phyloP scores from a whole-genome alignment of 2,888 invertebrate species.

The Lochmaea capreae region DNA sequence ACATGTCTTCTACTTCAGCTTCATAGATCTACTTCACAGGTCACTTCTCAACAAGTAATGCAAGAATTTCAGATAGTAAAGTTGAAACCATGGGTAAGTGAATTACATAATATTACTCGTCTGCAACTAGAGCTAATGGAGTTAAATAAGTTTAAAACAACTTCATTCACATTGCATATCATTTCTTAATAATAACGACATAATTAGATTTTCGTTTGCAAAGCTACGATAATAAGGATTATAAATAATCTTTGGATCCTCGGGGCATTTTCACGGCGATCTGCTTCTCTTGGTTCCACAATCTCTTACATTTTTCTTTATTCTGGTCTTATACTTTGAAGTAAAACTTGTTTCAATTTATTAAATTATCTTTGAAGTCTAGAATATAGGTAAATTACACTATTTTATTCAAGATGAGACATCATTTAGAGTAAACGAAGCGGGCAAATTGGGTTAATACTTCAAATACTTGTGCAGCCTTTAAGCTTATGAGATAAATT shows the following conservation, averaged over 20 bases:
- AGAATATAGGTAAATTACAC: slow-evolving; percentile 11
- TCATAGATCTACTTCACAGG: too few species aligned
- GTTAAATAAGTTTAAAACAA: not conserved
- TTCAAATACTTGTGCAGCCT: slow-evolving; percentile 16
- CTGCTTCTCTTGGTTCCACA: not conserved
- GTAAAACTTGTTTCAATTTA: slow-evolving; percentile 8
- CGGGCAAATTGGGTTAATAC: slow-evolving; percentile 27
- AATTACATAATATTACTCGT: not conserved
- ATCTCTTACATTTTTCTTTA: not conserved
- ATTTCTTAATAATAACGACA: not conserved
- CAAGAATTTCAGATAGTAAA: too few species aligned
- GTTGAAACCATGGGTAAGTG: not conserved
- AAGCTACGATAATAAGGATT: not conserved
- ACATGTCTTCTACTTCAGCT: too few species aligned
- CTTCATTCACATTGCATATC: not conserved
- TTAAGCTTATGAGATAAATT: slow-evolving; percentile 7
- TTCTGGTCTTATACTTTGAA: slow-evolving; percentile 11
- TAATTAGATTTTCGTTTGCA: slow-evolving; percentile 2
- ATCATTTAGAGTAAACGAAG: slow-evolving; percentile 25
- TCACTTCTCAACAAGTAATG: too few species aligned
- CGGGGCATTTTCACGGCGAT: slow-evolving; percentile 4
- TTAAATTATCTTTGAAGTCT: slow-evolving; percentile 25
- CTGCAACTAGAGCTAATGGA: not conserved
- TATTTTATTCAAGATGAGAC: slow-evolving; percentile 19
- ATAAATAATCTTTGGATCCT: not conserved